phyloP scores from a whole-genome alignment of 2,113 vertebrate species.

The Lathamus discolor region DNA sequence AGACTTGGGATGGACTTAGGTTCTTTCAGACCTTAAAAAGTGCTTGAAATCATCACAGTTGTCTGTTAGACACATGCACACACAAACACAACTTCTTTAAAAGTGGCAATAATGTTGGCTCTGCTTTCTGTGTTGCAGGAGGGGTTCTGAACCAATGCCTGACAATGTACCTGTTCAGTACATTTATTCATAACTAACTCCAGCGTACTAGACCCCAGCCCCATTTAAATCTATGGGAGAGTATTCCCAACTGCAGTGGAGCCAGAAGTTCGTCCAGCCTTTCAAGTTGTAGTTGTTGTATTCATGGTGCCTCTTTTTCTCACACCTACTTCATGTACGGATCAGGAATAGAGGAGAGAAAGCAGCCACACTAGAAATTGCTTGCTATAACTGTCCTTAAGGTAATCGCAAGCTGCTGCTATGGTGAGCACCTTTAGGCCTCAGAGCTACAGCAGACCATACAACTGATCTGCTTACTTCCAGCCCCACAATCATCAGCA shows the following conservation, averaged over 20 bases:
- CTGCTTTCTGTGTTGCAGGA: not conserved
- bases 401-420: rapidly evolving
- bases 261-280: not conserved
- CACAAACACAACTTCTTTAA: not conserved
- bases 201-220: not conserved
- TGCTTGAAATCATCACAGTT: not conserved
- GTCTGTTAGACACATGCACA: not conserved
- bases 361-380: not conserved
- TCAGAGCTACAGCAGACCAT: not conserved
- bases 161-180: not conserved
- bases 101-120: rapidly evolving
- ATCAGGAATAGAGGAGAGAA: not conserved
- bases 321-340: not conserved
- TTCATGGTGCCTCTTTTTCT: not conserved
- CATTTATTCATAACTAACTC: not conserved
- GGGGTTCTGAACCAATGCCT: not conserved
- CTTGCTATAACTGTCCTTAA: rapidly evolving
- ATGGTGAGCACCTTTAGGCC: not conserved
- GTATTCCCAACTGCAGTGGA: not conserved
- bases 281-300: not conserved
- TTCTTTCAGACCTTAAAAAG: not conserved
- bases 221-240: not conserved
- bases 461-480: not conserved
- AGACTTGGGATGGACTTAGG: not conserved
- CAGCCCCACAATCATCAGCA: not conserved